A percentile compares a stretch with the other conserved stretches of the same genome.
Conservation (phyloP, 2,113 vertebrate genomes). For the Bujurquina vittata region DNA sequence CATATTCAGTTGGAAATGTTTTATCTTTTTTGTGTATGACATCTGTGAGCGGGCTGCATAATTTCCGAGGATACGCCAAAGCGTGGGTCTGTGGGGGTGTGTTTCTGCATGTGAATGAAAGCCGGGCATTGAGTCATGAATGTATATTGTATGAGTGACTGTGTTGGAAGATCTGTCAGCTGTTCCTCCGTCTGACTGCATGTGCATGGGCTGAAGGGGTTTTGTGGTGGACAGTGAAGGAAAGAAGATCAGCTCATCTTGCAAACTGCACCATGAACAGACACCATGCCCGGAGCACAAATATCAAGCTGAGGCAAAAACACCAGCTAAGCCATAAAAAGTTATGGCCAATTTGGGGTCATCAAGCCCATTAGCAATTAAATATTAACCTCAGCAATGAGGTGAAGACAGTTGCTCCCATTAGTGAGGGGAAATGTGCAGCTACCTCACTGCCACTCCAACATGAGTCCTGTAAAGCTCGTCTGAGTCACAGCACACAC, state of each 20-base stretch:
- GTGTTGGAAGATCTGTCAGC: background rate
- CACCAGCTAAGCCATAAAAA: background rate
- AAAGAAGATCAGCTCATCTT: background rate
- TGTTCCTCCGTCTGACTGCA: background rate
- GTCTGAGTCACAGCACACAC: background rate
- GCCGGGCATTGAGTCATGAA: background rate
- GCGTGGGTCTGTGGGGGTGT: constrained; percentile 20
- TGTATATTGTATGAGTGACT: background rate
- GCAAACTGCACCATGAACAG: background rate
- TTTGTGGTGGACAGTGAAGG: background rate
- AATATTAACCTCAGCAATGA: background rate
- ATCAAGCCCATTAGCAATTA: background rate
- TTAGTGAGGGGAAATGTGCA: background rate
- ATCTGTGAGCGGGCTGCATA: constrained; percentile 8
- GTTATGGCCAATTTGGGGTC: background rate
- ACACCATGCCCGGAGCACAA: background rate
- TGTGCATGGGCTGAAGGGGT: background rate
- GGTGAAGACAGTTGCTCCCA: background rate
- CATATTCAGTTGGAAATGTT: background rate
- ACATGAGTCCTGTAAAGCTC: background rate
- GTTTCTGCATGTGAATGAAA: constrained; percentile 11
- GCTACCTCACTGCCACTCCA: background rate
- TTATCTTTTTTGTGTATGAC: background rate
- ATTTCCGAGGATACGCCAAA: background rate
- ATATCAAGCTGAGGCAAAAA: background rate